Evolutionary conservation across 2,888 invertebrate genomes (phyloP).

Genomic region (Cosmia pyralina): DNA sequence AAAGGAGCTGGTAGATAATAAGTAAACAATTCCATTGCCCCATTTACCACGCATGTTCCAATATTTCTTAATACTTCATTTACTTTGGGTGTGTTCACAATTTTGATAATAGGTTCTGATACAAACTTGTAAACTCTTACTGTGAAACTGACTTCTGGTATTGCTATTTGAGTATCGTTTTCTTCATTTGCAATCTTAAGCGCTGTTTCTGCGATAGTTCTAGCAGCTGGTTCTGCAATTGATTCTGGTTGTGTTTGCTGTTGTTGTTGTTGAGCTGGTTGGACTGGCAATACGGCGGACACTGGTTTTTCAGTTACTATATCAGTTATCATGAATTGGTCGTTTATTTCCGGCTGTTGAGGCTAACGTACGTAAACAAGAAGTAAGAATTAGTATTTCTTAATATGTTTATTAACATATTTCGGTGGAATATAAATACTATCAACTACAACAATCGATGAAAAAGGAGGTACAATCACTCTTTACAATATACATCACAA

Average conservation of each 20-base stretch:
- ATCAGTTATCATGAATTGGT: conserved; percentile 69
- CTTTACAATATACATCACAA: not conserved
- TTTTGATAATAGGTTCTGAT: conserved; percentile 68
- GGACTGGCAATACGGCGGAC: not conserved
- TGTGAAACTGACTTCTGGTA: conserved; percentile 43
- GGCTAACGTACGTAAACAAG: conserved; percentile 64
- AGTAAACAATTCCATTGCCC: conserved; percentile 82
- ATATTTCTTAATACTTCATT: conserved; percentile 78
- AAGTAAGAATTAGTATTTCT: not conserved
- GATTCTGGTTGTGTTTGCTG: not conserved
- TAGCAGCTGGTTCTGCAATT: not conserved
- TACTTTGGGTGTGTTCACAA: conserved; percentile 77
- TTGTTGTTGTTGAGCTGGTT: not conserved
- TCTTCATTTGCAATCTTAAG: conserved; percentile 17
- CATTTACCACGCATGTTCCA: conserved; percentile 84
- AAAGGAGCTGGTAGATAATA: conserved; percentile 83
- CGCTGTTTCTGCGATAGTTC: not conserved
- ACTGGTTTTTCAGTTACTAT: conserved; percentile 44
- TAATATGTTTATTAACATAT: not conserved
- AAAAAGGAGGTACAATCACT: not conserved
- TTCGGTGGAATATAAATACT: not conserved
- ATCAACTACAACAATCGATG: not conserved
- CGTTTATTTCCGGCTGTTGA: conserved; percentile 78
- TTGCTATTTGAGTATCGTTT: conserved; percentile 14
- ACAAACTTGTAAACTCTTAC: conserved; percentile 70